These are phyloP conservation scores for Clanis bilineata DNA, from an alignment of 2,888 invertebrate species.

Conservation along the genomic window DNA sequence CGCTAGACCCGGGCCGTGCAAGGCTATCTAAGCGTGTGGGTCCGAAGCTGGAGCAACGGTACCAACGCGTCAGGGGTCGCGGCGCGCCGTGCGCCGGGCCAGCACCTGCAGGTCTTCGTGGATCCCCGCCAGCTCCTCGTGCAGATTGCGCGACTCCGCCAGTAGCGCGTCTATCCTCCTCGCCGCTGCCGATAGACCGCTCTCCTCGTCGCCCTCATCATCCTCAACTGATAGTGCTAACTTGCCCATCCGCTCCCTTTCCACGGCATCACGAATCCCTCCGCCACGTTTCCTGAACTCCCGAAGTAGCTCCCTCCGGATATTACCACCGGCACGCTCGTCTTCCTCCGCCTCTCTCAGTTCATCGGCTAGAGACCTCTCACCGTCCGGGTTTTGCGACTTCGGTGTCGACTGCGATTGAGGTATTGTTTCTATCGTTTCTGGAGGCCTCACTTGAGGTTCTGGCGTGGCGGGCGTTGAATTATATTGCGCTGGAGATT, in stretches of 20 bases:
- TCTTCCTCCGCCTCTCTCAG: slow-evolving; percentile 68
- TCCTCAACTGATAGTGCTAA: slow-evolving; percentile 73
- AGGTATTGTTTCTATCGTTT: slow-evolving; percentile 23
- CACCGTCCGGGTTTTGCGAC: slow-evolving; percentile 31
- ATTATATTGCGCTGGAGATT: slow-evolving; percentile 57
- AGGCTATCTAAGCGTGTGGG: slow-evolving; percentile 27
- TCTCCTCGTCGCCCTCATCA: slow-evolving; percentile 55
- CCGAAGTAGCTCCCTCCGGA: slow-evolving; percentile 43
- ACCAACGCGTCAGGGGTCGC: slow-evolving; percentile 72
- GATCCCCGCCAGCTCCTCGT: slow-evolving; percentile 73
- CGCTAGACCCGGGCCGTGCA: not conserved
- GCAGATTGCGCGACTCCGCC: slow-evolving; percentile 70
- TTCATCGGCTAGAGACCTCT: slow-evolving; percentile 69
- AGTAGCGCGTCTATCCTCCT: slow-evolving; percentile 68
- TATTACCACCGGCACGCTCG: slow-evolving; percentile 42
- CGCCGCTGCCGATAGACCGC: slow-evolving; percentile 61
- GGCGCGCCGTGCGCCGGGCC: slow-evolving; percentile 68
- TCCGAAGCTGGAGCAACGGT: slow-evolving; percentile 45
- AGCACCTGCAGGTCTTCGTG: slow-evolving; percentile 80
- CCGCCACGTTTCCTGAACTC: slow-evolving; percentile 52
- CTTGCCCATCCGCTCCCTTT: slow-evolving; percentile 67
- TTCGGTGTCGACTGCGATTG: slow-evolving; percentile 22
- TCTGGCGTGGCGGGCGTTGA: slow-evolving; percentile 48
- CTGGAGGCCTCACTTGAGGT: slow-evolving; percentile 29
- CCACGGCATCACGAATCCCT: slow-evolving; percentile 54